Evolutionary conservation across 2,888 invertebrate species (phyloP), one percentile per base, ranked within the genome.

Genomic region (Limenitis camilla): DNA sequence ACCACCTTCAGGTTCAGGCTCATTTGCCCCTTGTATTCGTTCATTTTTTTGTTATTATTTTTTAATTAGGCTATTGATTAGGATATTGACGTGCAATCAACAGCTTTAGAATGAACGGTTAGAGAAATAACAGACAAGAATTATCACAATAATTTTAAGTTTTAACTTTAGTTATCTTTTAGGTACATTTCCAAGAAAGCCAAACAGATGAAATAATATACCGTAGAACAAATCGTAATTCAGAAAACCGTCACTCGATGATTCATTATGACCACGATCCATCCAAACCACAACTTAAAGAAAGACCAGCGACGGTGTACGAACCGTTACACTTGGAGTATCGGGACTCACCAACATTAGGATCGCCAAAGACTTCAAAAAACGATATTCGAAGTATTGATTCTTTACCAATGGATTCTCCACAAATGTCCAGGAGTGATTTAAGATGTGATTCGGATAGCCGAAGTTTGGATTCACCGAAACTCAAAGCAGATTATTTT

Each of bases 221-320:
- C 58, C 79, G 87, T 5, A 77, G 85, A 8, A 68, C 78, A 2
- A 81, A 77, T 55, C 76, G 86, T 9, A 83, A 84, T 63, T 43
- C 72, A 1, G 87, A 85, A 49, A 85, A 87, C 65, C 79, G 87
- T 0, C 87, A 87, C 62, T 87, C 87, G n/a, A 87, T 87, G 87
- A 87, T 87, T 56, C 87, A 87, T 35, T 87, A 85, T 62, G 87
- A 87, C 63, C 86, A 87, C 53, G 84, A 86, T 40, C 59, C 75
- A 0, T 65, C 76, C 6, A 85, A 83, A 49, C 84, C 87, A 0
- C 75, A 77, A 49, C 69, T 87, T 0, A 85, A 79, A 65, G 86
- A 87, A 61, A 69, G 87, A 0, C 87, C 87, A 0, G 69, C 78
- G 2, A 86, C 87, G 0, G 87, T 87, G 2, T 87, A 86, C 55